Conservation (phyloP, 2,888 invertebrate genomes). For the Leistus spinibarbis region DNA sequence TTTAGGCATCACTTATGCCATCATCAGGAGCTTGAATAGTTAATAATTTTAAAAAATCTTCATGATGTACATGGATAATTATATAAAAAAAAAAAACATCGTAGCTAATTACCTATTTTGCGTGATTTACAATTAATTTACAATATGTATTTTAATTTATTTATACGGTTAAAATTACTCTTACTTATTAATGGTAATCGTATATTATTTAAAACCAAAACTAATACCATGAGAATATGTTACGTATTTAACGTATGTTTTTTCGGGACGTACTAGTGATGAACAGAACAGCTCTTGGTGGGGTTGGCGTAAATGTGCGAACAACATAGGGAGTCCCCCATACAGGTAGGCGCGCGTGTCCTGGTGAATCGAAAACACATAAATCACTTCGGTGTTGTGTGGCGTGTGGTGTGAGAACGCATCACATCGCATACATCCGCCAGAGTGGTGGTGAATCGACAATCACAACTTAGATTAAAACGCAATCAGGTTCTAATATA, state of each 20-base stretch:
- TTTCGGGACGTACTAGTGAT: neutral
- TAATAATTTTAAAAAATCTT: too few species aligned
- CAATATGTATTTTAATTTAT: too few species aligned
- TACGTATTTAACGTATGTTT: neutral
- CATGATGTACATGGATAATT: too few species aligned
- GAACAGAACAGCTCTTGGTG: neutral
- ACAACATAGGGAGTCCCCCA: neutral
- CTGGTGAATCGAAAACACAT: conserved; percentile 10
- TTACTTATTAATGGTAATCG: too few species aligned
- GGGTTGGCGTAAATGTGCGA: conserved; percentile 11
- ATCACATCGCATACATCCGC: neutral
- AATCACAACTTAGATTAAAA: conserved; percentile 13
- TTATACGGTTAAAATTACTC: too few species aligned
- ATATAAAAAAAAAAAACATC: too few species aligned
- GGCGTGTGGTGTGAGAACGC: too few species aligned
- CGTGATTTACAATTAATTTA: too few species aligned
- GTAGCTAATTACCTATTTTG: too few species aligned
- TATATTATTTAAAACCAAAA: too few species aligned
- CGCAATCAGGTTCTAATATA: conserved; percentile 13
- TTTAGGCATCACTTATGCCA: too few species aligned
- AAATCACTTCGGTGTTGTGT: conserved; percentile 7
- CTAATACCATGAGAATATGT: neutral
- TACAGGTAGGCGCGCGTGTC: neutral
- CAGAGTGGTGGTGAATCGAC: neutral
- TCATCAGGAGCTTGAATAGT: too few species aligned